Evolutionary conservation across 2,797 vertebrate genomes (phyloP).

Genomic region (Champsocephalus esox): DNA sequence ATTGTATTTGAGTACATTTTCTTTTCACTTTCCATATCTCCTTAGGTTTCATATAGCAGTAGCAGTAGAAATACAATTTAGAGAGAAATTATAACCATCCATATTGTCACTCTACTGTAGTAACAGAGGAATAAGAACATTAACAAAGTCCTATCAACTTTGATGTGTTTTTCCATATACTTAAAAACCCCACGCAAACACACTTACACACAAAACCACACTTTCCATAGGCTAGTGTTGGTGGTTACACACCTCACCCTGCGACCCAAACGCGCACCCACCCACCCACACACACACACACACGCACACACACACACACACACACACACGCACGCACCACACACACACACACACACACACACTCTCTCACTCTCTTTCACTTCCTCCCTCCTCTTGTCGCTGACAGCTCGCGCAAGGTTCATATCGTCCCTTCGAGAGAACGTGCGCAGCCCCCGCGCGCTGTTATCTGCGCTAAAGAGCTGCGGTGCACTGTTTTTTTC

Average conservation of each 20-base stretch:
- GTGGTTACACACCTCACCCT: too few species aligned
- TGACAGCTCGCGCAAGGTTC: slow-evolving; percentile 42
- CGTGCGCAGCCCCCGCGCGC: slow-evolving; percentile 30
- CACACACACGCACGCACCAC: background rate
- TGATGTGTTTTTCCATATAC: background rate
- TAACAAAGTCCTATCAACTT: background rate
- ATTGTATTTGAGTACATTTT: background rate
- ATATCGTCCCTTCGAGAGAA: slow-evolving; percentile 9
- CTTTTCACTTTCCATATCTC: background rate
- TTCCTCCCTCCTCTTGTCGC: slow-evolving; percentile 3
- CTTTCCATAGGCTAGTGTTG: slow-evolving; percentile 25
- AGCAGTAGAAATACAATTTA: background rate
- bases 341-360: too few species aligned
- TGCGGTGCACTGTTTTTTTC: background rate
- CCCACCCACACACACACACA: background rate
- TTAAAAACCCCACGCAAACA: background rate
- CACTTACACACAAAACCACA: background rate
- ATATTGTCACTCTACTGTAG: too few species aligned
- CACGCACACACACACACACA: background rate
- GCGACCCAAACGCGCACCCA: too few species aligned
- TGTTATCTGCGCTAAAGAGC: background rate
- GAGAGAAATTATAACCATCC: background rate
- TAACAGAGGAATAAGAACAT: background rate
- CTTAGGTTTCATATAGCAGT: background rate
- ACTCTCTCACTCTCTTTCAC: background rate